Evolutionary conservation across 2,113 vertebrate genomes (phyloP), one percentile per base, ranked within the genome.

Genomic region (Mirounga angustirostris): DNA sequence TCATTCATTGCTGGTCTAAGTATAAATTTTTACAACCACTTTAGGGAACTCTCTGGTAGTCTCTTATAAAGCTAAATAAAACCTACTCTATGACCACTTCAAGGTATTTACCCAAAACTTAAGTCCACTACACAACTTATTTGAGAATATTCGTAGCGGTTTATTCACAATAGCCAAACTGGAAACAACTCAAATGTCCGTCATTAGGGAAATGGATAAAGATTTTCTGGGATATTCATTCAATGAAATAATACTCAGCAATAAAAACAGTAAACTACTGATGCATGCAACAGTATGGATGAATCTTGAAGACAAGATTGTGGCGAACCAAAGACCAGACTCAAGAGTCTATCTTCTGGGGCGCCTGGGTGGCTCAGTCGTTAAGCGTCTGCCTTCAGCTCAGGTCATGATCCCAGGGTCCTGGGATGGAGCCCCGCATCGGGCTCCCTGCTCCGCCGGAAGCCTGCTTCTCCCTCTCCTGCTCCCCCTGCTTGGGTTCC

Each of bases 101-200:
- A 86, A 91, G 54, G 11, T 78, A 78, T 69, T 76, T 88, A 67
- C 12, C 76, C 59, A 69, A 84, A 84, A 89, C 71, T 24, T 61
- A 26, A n/a, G 13, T 30, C 59, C 40, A 83, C 58, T 54, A 89
- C 67, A 61, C 21, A 14, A 73, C 63, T 56, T 30, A 61, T 56
- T 56, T 73, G 79, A 73, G 7, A 92, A 36, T 88, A 79, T 82
- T 26, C 0, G 9, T 54, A 83, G 58, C 43, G 63, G 28, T 84
- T 78, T 79, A 63, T 56, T 92, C 33, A 84, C 61, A 89, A 36
- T 50, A 73, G 61, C 22, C 84, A 95, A 92, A 80, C 16, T 92
- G 52, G 28, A 69, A 91, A 83, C 79, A 59, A 61, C 14, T 43
- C 19, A 63, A 56, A 63, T 36, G 21, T 71, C 52, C 7, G 54